A percentile compares a stretch with the other conserved stretches of the same genome.
Conservation (phyloP, 2,113 vertebrate genomes). For the Notechis scutatus region DNA sequence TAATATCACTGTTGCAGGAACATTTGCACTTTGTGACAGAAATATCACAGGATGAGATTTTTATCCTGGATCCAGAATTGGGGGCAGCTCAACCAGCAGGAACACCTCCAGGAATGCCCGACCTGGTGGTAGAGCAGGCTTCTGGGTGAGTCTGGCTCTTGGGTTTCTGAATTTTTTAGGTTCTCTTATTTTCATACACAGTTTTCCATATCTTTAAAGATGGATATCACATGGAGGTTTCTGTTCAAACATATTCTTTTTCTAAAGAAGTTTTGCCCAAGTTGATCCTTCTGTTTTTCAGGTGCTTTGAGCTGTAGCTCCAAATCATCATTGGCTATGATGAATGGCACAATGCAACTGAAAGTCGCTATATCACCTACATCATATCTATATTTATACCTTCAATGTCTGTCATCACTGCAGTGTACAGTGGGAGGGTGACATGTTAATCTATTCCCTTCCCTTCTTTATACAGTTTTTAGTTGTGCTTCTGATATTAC, state of each 20-base stretch:
- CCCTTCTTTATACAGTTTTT: background rate
- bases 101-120: slow-evolving; percentile 85
- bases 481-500: background rate
- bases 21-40: slow-evolving; percentile 98
- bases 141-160: slow-evolving; percentile 70
- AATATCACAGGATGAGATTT: slow-evolving; percentile 96
- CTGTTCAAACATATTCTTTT: background rate
- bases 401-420: background rate
- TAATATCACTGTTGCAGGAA: slow-evolving; percentile 73
- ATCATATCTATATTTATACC: background rate
- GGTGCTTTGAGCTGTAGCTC: background rate
- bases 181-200: background rate
- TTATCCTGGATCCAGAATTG: slow-evolving; percentile 91
- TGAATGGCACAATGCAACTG: background rate
- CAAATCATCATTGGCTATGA: background rate
- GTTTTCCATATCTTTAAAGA: background rate
- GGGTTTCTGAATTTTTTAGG: background rate
- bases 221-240: background rate
- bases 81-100: slow-evolving; percentile 69
- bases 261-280: background rate
- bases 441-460: background rate
- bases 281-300: background rate
- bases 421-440: background rate
- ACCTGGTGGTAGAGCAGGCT: slow-evolving; percentile 90
- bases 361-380: background rate